phyloP scores from a whole-genome alignment of 2,113 vertebrate genomes.

The Lanius collurio region DNA sequence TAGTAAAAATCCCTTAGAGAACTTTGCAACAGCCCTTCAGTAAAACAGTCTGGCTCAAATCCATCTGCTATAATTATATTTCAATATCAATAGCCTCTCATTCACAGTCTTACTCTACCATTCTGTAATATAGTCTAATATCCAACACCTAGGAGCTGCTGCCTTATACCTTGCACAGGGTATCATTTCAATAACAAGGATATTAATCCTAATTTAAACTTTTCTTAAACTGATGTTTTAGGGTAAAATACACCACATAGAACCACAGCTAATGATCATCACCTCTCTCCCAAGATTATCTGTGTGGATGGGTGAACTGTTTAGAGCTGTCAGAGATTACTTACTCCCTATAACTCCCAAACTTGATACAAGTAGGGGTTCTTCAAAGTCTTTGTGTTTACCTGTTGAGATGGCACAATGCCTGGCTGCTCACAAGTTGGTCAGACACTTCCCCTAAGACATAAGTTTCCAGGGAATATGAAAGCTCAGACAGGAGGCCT shows the following conservation, averaged over 20 bases:
- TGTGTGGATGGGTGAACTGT: not conserved
- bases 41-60: constrained; percentile 10
- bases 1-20: constrained; percentile 33
- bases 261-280: not conserved
- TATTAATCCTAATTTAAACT: not conserved
- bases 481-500: constrained; percentile 42
- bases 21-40: not conserved
- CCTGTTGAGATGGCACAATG: not conserved
- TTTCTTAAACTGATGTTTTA: not conserved
- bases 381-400: not conserved
- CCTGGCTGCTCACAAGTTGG: constrained; percentile 20
- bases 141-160: not conserved
- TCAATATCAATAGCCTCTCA: not conserved
- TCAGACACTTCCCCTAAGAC: constrained; percentile 4
- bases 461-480: constrained; percentile 35
- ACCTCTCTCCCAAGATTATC: not conserved
- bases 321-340: not conserved
- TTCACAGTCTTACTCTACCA: not conserved
- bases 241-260: not conserved
- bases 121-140: not conserved
- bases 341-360: not conserved
- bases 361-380: not conserved
- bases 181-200: not conserved
- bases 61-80: constrained; percentile 5
- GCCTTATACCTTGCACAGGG: not conserved